Base-by-base conservation (phyloP, 2,797 vertebrate species). In the Enteromius unitaeniatus region DNA sequence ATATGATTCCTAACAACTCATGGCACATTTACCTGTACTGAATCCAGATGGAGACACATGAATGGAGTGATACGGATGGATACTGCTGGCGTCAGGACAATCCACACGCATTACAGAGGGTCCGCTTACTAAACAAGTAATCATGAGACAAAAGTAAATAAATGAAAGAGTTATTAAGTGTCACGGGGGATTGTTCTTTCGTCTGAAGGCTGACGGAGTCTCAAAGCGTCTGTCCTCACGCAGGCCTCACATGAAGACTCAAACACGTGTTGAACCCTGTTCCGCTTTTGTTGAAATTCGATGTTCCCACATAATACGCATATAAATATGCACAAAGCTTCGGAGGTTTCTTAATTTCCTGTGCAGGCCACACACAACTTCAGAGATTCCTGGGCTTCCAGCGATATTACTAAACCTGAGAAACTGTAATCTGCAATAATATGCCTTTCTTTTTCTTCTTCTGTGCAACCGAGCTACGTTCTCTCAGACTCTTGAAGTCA, bases 341-440 rank as follows among this genome's bases (percentile, higher is more conserved):
- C 88, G 64, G 92, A 95, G 93, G 94, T 94, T 94, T 95, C 92
- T 95, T 95, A 93, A 95, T 95, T 95, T 95, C 94, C 95, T 95
- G 95, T 95, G 91, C 62, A 88, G 94, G 92, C 93, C 94, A 95
- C 94, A 95, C 94, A 91, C 88, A 91, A 91, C 88, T 90, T 73
- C 89, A 86, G 86, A 92, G 90, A 89, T 90, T 86, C 88, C 79
- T 85, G 85, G 87, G 90, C 90, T 90, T 82, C 68, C 83, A 80
- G 86, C 88, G 64, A 84, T 67, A 67, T 88, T 87, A 86, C 88
- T 21, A 88, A 87, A 90, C 84, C 89, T 84, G 89, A 92, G 90
- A 92, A 90, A 9, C 83, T 76, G 64, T 80, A 92, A 91, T 93
- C 90, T 60, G 23, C 86, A 88, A 83, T 88, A 89, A 88, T 92